Conservation (phyloP, 2,888 invertebrate genomes). For the Stramonita haemastoma region DNA sequence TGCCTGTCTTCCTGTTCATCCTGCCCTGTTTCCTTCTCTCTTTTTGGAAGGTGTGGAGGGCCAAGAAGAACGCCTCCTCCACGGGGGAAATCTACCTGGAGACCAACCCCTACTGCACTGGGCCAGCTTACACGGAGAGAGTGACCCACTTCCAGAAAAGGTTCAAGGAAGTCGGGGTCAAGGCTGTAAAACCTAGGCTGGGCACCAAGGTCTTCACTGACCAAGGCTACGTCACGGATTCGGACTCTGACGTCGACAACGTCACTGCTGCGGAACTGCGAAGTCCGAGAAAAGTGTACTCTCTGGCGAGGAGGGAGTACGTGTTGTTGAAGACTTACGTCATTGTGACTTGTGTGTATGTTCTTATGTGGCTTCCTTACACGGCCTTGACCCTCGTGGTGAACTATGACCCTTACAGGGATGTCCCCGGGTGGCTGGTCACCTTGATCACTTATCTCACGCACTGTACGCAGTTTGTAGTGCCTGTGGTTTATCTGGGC, state of each 20-base stretch:
- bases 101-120: constrained; percentile 26
- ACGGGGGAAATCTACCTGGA: constrained; percentile 42
- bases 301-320: constrained; percentile 34
- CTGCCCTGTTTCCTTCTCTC: constrained; percentile 32
- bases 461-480: constrained; percentile 34
- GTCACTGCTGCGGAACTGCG: background rate
- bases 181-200: constrained; percentile 4
- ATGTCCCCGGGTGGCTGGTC: constrained; percentile 32
- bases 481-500: constrained; percentile 24
- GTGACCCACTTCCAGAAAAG: constrained; percentile 25
- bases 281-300: constrained; percentile 6
- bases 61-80: background rate
- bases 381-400: constrained; percentile 26
- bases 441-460: constrained; percentile 20
- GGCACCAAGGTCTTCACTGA: constrained; percentile 35
- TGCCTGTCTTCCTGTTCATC: constrained; percentile 35
- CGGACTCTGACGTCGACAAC: constrained; percentile 28
- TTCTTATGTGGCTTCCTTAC: constrained; percentile 41
- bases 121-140: constrained; percentile 34
- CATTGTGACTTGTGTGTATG: constrained; percentile 24
- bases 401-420: constrained; percentile 29
- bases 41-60: constrained; percentile 30
- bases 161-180: constrained; percentile 6
- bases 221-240: constrained; percentile 43
- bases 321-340: constrained; percentile 24